Evolutionary conservation across 2,888 invertebrate species (phyloP).

Genomic region (Acronicta leporina): DNA sequence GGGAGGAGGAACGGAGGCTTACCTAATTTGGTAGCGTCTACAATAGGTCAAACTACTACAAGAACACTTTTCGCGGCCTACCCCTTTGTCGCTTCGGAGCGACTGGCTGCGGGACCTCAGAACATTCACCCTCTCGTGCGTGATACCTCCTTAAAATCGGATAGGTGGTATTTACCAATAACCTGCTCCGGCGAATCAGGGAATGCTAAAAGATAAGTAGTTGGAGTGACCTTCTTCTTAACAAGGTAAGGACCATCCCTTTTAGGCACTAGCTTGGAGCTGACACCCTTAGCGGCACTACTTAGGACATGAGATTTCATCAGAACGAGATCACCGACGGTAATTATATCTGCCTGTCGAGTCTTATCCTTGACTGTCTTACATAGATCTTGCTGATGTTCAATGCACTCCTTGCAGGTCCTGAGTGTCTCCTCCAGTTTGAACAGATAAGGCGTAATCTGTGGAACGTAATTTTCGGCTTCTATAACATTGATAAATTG

Average conservation of each 20-base stretch:
- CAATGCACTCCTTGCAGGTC: not conserved
- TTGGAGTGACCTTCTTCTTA: slow-evolving; percentile 1
- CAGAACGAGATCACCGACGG: not conserved
- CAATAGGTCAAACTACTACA: too few relatives aligned
- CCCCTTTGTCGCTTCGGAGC: too few relatives aligned
- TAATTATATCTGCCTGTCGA: not conserved
- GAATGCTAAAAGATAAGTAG: slow-evolving; percentile 1
- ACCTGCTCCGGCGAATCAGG: too few relatives aligned
- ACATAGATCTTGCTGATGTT: not conserved
- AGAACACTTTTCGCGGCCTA: too few relatives aligned
- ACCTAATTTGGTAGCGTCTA: too few relatives aligned
- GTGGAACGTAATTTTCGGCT: not conserved
- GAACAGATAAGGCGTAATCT: slow-evolving; percentile 2
- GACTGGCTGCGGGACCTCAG: too few relatives aligned
- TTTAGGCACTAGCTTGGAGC: not conserved
- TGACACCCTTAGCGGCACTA: not conserved
- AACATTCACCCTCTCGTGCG: too few relatives aligned
- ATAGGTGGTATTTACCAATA: too few relatives aligned
- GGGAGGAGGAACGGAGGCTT: too few relatives aligned
- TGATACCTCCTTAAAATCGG: too few relatives aligned
- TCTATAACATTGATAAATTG: too few relatives aligned
- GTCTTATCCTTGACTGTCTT: not conserved
- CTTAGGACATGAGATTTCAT: not conserved
- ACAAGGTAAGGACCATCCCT: not conserved
- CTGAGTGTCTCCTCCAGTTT: not conserved